Percentiles rank a stretch among this genome's conserved stretches.
Conservation (phyloP, 2,888 invertebrate genomes). For the Hypercompe scribonia region DNA sequence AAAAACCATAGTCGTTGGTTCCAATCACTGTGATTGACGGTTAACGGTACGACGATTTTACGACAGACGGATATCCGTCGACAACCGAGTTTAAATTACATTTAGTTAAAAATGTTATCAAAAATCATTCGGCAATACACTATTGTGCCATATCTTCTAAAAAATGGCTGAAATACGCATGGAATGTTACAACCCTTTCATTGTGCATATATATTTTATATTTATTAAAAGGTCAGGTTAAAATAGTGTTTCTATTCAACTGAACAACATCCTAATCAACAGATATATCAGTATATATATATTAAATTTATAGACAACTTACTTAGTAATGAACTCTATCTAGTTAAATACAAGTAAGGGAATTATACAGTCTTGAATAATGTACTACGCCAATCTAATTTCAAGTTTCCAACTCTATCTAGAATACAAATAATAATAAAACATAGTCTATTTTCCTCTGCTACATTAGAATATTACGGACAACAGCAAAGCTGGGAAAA, state of each 20-base stretch:
- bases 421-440: slow-evolving; percentile 29
- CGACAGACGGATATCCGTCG: background rate
- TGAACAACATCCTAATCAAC: no score
- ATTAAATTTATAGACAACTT: background rate
- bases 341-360: background rate
- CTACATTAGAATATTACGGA: slow-evolving; percentile 43
- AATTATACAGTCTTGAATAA: slow-evolving; percentile 3
- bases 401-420: slow-evolving; percentile 35
- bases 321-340: background rate
- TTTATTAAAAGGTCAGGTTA: no score
- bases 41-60: background rate
- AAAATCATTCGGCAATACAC: background rate
- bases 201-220: no score
- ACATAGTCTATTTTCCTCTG: slow-evolving; percentile 34
- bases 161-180: background rate
- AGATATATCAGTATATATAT: background rate
- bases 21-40: background rate
- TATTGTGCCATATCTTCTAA: background rate
- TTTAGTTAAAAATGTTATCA: background rate
- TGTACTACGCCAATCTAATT: slow-evolving; percentile 20
- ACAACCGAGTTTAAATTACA: background rate
- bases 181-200: no score
- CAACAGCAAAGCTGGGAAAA: slow-evolving; percentile 48
- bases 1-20: background rate
- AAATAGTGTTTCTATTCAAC: no score